Conservation (phyloP, 2,113 vertebrate species). For the Engraulis encrasicolus region DNA sequence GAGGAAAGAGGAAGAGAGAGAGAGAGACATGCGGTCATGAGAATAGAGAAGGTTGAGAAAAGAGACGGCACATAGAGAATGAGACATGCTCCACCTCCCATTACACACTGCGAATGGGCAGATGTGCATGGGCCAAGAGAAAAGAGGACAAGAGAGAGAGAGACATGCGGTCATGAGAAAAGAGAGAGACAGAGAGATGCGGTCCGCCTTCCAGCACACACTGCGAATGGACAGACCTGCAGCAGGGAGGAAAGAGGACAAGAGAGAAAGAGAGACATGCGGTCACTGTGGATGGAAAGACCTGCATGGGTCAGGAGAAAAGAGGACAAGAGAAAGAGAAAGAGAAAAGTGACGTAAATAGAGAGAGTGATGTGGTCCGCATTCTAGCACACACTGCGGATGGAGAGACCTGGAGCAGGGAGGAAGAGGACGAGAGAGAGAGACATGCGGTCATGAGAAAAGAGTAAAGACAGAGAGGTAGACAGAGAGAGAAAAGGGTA, state of each 20-base stretch:
- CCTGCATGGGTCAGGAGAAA: too few relatives aligned
- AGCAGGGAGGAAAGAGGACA: neutral
- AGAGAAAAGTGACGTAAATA: too few relatives aligned
- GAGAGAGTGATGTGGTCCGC: conserved; percentile 89
- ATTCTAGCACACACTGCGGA: conserved; percentile 96
- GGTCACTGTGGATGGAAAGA: too few relatives aligned
- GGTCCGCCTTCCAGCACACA: conserved; percentile 96
- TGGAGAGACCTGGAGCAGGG: conserved; percentile 84
- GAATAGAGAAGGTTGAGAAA: too few relatives aligned
- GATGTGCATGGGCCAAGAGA: conserved; percentile 74
- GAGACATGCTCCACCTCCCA: conserved; percentile 97
- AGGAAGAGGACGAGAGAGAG: neutral
- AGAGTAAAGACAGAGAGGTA: conserved; percentile 22
- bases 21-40: too few relatives aligned
- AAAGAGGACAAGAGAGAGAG: neutral
- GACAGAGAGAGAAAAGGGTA: neutral
- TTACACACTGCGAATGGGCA: conserved; percentile 95
- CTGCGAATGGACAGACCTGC: conserved; percentile 94
- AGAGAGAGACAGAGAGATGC: too few relatives aligned
- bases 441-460: too few relatives aligned
- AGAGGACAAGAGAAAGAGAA: too few relatives aligned
- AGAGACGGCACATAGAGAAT: too few relatives aligned
- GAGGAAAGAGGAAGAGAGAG: neutral
- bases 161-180: too few relatives aligned
- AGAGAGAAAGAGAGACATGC: conserved; percentile 1